Base-by-base conservation (phyloP, 1,140 invertebrate species). In the Neodiprion lecontei region DNA sequence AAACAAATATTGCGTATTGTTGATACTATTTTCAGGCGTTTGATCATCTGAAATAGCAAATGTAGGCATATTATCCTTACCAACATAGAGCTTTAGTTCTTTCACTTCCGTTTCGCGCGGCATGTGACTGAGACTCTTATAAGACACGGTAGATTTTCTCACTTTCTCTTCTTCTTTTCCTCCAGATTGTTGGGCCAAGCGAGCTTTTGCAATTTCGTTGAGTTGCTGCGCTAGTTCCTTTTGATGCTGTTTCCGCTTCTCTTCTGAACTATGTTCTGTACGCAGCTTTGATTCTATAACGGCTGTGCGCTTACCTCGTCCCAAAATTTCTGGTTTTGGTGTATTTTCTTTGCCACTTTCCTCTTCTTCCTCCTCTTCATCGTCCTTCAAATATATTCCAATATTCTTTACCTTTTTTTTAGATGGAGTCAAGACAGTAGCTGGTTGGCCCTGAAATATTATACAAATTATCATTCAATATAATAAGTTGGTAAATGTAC, bases 351-450 rank as follows among this genome's bases (percentile, higher is more conserved):
- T 84, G 91, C 93, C 84, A 93, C 93, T 85, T 89, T 89, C 91
- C 73, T 94, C 92, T 72, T 95, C 93, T 71, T 96, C 95, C 67
- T 97, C 95, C 75, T 97, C 94, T 72, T 96, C 95, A 50, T 98
- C 96, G 79, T 97, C 96, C 88, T 99, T 98, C 0, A 99, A 91
- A 83, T 98, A 98, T 80, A 99, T 98, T 17, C 96, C 96, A 81
- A 99, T 94, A 82, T 98, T 98, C 87, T 99, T 99, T 1, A 99
- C 92, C 83, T 97, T 97, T 84, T 98, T 98, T 81, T 99, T 99
- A 0, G 94, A 94, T n/a, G 93, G 93, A 8, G 98, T 99, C 71
- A 99, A 90, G 23, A 98, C 87, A 49, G 94, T 93, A 0, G 97
- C 96, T 9, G 97, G 93, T 67, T 92, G 89, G 66, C 92, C 93